A percentile compares a stretch with the other conserved stretches of the same genome.
Conservation (phyloP, 2,113 vertebrate species). For the Spea multiplicata region DNA sequence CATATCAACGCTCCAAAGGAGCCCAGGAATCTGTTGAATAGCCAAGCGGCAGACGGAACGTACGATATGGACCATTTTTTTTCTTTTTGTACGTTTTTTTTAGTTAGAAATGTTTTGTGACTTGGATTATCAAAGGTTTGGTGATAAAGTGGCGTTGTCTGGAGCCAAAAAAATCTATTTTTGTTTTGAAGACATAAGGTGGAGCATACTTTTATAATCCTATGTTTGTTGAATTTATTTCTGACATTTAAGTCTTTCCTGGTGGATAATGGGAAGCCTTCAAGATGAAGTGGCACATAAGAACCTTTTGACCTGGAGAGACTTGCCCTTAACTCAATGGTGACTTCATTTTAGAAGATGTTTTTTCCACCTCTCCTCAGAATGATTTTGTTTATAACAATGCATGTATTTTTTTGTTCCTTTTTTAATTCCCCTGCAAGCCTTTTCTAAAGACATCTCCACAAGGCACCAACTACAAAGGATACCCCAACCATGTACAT, state of each 20-base stretch:
- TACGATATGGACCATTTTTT: constrained; percentile 66
- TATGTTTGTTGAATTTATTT: background rate
- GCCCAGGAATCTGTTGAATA: constrained; percentile 67
- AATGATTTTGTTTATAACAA: background rate
- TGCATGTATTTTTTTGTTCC: background rate
- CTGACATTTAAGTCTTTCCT: background rate
- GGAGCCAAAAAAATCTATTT: background rate
- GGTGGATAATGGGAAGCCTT: background rate
- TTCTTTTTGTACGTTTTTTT: constrained; percentile 55
- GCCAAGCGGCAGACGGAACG: constrained; percentile 69
- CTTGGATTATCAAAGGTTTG: constrained; percentile 58
- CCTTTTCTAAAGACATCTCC: background rate
- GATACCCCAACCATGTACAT: background rate
- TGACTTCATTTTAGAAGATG: background rate
- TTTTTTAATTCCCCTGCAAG: background rate
- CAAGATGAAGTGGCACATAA: background rate
- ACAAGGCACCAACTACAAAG: background rate
- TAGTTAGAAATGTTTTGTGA: constrained; percentile 72
- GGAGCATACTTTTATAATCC: background rate
- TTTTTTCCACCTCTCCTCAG: background rate
- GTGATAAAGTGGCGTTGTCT: background rate
- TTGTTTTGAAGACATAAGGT: background rate
- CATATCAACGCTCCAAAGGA: background rate
- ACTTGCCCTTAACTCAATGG: background rate
- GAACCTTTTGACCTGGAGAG: background rate